Evolutionary conservation across 2,113 vertebrate species (phyloP).

Genomic region (Marcusenius ussheri): DNA sequence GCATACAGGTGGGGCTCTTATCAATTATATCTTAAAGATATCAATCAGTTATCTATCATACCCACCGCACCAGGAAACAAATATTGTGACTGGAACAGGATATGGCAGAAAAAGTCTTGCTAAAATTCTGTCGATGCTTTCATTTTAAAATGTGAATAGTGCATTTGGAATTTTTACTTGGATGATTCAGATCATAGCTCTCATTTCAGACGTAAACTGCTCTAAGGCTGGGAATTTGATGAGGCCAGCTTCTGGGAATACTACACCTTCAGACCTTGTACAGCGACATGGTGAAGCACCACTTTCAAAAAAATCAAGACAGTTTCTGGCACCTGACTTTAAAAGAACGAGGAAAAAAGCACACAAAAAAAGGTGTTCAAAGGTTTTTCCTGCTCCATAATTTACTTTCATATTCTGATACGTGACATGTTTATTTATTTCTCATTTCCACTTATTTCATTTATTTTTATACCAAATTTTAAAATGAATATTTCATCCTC

Average conservation of each 20-base stretch:
- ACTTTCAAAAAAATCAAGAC: neutral
- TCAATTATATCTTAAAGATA: neutral
- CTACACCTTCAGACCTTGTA: neutral
- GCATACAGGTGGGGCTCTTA: neutral
- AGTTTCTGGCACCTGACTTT: slow-evolving; percentile 19
- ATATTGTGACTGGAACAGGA: neutral
- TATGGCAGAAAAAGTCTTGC: neutral
- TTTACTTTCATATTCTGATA: slow-evolving; percentile 40
- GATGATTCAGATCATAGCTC: neutral
- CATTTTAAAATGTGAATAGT: neutral
- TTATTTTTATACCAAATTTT: slow-evolving; percentile 56
- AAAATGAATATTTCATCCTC: slow-evolving; percentile 60
- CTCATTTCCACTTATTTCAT: slow-evolving; percentile 49
- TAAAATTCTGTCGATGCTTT: neutral
- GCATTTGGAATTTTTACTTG: neutral
- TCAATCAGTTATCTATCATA: neutral
- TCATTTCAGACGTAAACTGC: neutral
- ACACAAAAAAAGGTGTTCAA: slow-evolving; percentile 32
- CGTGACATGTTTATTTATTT: slow-evolving; percentile 49
- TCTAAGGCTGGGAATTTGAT: neutral
- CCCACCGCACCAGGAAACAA: neutral
- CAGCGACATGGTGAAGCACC: neutral
- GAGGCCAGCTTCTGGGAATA: neutral
- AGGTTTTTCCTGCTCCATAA: slow-evolving; percentile 38
- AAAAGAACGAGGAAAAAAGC: slow-evolving; percentile 24